These are phyloP conservation scores for Stylophora pistillata DNA, from an alignment of 64 coral and sea anemone genomes.

Conservation along the genomic window DNA sequence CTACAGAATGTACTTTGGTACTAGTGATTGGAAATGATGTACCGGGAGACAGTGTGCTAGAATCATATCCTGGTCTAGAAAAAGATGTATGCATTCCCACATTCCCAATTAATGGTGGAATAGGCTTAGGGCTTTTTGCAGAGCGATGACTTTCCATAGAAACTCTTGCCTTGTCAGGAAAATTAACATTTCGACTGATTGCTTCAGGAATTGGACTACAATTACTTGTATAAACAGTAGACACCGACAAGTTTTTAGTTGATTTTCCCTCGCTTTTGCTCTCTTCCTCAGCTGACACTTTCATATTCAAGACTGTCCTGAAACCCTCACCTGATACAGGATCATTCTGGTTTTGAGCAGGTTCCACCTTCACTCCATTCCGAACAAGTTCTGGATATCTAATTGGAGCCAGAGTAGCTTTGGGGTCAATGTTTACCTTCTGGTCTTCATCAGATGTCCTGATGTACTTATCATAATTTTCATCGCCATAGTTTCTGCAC, in stretches of 20 bases:
- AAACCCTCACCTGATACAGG: not conserved
- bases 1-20: not conserved
- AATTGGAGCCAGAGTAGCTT: conserved; percentile 46
- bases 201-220: conserved; percentile 14
- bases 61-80: conserved; percentile 1
- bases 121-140: not conserved
- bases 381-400: conserved; percentile 47
- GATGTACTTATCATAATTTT: conserved; percentile 28
- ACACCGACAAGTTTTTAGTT: not conserved
- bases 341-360: not conserved
- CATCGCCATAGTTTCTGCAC: conserved; percentile 68
- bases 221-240: conserved; percentile 1
- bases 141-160: conserved; percentile 3
- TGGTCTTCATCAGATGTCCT: conserved; percentile 24
- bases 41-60: not conserved
- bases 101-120: not conserved
- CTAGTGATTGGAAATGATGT: conserved; percentile 1
- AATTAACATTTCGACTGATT: not conserved
- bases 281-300: not conserved
- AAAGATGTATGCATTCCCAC: not conserved
- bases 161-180: not conserved
- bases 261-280: not conserved
- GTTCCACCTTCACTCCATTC: not conserved
- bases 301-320: not conserved
- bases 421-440: not conserved